phyloP scores from a whole-genome alignment of 2,888 invertebrate genomes.

The Ophion slaviceki region DNA sequence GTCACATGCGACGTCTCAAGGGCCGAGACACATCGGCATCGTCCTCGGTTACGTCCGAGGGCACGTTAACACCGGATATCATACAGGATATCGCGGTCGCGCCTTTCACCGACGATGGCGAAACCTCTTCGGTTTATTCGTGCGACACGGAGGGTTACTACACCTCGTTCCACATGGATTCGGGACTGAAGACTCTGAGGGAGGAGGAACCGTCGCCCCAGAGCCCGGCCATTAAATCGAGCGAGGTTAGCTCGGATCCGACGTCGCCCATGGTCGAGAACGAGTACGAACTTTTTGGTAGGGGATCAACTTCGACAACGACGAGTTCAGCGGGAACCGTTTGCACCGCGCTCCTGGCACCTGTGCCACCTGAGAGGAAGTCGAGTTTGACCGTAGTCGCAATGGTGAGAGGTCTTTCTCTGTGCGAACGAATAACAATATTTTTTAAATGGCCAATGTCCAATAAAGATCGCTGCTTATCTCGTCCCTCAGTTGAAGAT shows the following conservation, averaged over 20 bases:
- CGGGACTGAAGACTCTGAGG: conserved; percentile 93
- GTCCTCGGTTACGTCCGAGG: conserved; percentile 93
- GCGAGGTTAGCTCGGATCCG: conserved; percentile 86
- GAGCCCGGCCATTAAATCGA: conserved; percentile 89
- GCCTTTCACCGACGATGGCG: conserved; percentile 89
- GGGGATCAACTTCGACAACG: conserved; percentile 95
- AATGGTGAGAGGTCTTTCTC: conserved; percentile 73
- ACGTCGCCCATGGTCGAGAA: conserved; percentile 91
- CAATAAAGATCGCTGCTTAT: neutral
- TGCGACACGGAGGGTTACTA: conserved; percentile 99
- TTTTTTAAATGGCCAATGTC: neutral
- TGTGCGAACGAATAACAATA: neutral
- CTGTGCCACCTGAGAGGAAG: conserved; percentile 93
- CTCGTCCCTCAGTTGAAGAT: neutral
- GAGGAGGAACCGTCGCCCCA: conserved; percentile 89
- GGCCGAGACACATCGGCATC: conserved; percentile 89
- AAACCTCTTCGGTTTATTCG: conserved; percentile 96
- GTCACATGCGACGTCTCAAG: conserved; percentile 80
- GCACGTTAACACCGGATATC: conserved; percentile 93
- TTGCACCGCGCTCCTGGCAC: conserved; percentile 92
- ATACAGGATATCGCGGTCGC: conserved; percentile 88
- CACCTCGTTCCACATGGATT: conserved; percentile 98
- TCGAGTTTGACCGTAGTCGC: conserved; percentile 86
- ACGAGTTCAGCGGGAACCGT: conserved; percentile 96
- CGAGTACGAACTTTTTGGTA: conserved; percentile 96